phyloP scores from a whole-genome alignment of 2,888 invertebrate species.

The Drosophila hawaiiensis region DNA sequence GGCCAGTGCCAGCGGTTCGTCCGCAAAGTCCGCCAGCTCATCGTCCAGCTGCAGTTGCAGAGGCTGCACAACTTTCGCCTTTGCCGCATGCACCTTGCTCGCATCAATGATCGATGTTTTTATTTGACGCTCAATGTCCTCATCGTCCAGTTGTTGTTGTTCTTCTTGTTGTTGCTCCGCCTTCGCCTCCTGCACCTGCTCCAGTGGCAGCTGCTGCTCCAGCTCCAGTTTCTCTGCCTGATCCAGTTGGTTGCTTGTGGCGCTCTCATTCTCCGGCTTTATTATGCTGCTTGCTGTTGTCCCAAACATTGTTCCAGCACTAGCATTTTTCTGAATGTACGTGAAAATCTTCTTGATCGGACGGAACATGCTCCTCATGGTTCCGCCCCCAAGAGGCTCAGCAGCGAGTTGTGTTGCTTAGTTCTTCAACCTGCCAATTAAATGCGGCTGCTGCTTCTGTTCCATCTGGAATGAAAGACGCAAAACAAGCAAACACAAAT shows the following conservation, averaged over 20 bases:
- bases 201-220: constrained; percentile 16
- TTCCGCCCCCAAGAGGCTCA: constrained; percentile 38
- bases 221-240: constrained; percentile 6
- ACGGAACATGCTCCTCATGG: constrained; percentile 81
- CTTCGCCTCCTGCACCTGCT: constrained; percentile 12
- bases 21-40: constrained; percentile 71
- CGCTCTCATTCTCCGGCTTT: constrained; percentile 37
- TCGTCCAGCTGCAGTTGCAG: constrained; percentile 58
- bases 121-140: constrained; percentile 80
- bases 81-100: constrained; percentile 64
- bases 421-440: constrained; percentile 26
- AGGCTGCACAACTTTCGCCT: constrained; percentile 49
- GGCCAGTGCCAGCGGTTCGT: constrained; percentile 42
- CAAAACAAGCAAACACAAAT: background rate
- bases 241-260: constrained; percentile 4
- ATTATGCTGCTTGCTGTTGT: constrained; percentile 53
- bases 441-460: constrained; percentile 16
- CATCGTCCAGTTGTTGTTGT: constrained; percentile 37
- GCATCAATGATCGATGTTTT: constrained; percentile 80
- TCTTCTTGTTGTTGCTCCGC: constrained; percentile 5
- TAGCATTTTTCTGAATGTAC: constrained; percentile 85
- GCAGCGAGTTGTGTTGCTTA: constrained; percentile 24
- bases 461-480: constrained; percentile 30
- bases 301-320: constrained; percentile 82
- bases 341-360: constrained; percentile 85